Percentiles rank a stretch among this genome's conserved stretches.
Conservation (phyloP, 2,797 vertebrate species). For the Poeciliopsis infans region DNA sequence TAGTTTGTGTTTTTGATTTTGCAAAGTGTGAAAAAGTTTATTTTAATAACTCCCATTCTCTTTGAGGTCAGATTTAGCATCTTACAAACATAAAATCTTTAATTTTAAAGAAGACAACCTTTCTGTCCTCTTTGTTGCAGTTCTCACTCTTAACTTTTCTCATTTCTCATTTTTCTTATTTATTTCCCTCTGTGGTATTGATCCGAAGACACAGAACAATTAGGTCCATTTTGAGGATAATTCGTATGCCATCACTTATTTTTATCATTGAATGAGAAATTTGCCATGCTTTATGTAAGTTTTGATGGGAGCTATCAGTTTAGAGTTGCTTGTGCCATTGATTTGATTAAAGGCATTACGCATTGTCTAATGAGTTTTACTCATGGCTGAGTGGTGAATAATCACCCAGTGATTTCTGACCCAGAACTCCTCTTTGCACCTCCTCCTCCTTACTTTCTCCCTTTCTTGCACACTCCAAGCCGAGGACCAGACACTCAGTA, state of each 20-base stretch:
- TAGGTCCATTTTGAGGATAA: conserved; percentile 79
- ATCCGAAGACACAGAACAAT: conserved; percentile 76
- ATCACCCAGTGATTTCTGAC: conserved; percentile 88
- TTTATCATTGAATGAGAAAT: conserved; percentile 84
- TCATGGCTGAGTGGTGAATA: conserved; percentile 97
- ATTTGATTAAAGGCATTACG: conserved; percentile 99
- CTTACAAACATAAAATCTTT: not conserved
- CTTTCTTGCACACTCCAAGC: conserved; percentile 71
- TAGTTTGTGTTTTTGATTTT: not conserved
- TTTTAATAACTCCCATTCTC: not conserved
- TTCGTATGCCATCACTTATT: conserved; percentile 75
- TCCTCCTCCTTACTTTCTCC: conserved; percentile 77
- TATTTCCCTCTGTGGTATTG: conserved; percentile 70
- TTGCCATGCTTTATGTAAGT: conserved; percentile 83
- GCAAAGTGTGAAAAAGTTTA: not conserved
- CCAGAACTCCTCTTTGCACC: conserved; percentile 81
- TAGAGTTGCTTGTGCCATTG: conserved; percentile 86
- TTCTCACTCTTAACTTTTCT: conserved; percentile 65
- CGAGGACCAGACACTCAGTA: conserved; percentile 62
- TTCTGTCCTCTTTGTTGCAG: conserved; percentile 15
- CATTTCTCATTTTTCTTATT: conserved; percentile 63
- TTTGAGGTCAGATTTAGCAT: not conserved
- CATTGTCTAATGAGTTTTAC: conserved; percentile 99
- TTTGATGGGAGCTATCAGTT: conserved; percentile 80
- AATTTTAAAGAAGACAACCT: conserved; percentile 10